Base-by-base conservation (phyloP, 64 coral and sea anemone species). In the Montipora sp. region DNA sequence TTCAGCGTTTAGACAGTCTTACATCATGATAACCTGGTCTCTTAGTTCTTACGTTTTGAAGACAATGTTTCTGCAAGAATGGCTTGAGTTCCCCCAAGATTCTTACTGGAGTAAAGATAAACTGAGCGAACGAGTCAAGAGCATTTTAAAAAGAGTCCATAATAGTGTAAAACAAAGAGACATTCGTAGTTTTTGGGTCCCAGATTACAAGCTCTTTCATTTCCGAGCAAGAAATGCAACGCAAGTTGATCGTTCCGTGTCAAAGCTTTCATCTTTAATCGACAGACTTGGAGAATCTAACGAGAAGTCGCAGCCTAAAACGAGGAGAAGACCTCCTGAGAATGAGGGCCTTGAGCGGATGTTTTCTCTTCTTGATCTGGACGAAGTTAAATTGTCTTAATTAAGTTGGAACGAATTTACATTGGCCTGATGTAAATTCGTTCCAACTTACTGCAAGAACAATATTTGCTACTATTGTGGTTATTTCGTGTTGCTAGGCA, bases 31-130 rank as follows among this genome's bases (percentile, higher is more conserved):
- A 66, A 8, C 59, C 13, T 94, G 92, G 92, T 78, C 18, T 16
- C 83, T 94, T 49, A 87, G 83, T 69, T 94, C 87, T 10, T 94
- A 89, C 14, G 68, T 76, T 4, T 75, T 89, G 44, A 94, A 89
- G 86, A 94, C 92, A 16, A 94, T 89, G 92, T 94, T 94, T 66
- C 75, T 94, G 57, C 92, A 89, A 55, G 92, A 94, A 55, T 94
- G 92, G 87, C 47, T 77, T 24, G 55, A 94, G 44, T 89, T 77
- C 75, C 92, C 92, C 6, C 15, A 51, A 13, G 92, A 89, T 1
- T n/a, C 15, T 8, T 51, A 66, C 47, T 94, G 92, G 92, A 77
- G 16, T 0, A 75, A 59, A 13, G 87, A 89, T 36, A 46, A 83
- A 44, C 87, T 94, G 12, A 79, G 53, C 15, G 4, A 89, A 43